Evolutionary conservation across 2,113 vertebrate species (phyloP), one percentile per base, ranked within the genome.

Genomic region (Oreochromis spilurus): DNA sequence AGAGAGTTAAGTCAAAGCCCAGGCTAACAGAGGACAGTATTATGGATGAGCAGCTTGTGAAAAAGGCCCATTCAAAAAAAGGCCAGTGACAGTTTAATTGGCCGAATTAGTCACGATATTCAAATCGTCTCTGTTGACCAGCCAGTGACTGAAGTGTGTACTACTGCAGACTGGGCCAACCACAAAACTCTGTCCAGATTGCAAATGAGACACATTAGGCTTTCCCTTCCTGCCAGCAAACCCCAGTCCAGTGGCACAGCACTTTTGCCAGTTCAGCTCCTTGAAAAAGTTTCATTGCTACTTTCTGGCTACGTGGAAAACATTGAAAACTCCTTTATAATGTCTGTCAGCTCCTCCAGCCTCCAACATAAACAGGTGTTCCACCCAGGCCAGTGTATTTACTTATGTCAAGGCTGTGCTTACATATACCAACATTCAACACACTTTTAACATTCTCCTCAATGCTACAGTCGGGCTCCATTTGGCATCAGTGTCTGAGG

Each of bases 351-450:
- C 89, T 95, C 86, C 89, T 57, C 75, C 48, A 72, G 75, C 67
- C 86, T 95, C 94, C 94, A 95, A 95, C 91, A 96, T 95, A 95
- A 95, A 96, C 95, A 95, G 94, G 92, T 95, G 95, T 94, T 95
- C 89, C 94, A 89, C 91, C 94, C 94, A 93, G 79, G 58, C 60
- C 70, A 54, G 93, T 88, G 90, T 96, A 94, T 95, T 96, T 95
- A 94, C 95, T 94, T 92, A 95, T 95, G 95, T 96, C 95, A 96
- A 87, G 85, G 72, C 88, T 55, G 60, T 87, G 92, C 93, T 95
- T 94, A 94, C 92, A 95, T 93, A 92, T 82, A 95, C 93, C 93
- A 91, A 94, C 94, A 94, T 94, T 95, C 94, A 94, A 91, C 95
- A 95, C 94, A 93, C 93, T 93, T 95, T 91, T 92, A 94, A 94